Percentiles rank a stretch among this genome's conserved stretches.
Evolutionary conservation across 2,797 vertebrate species (phyloP).

Genomic region (Sebastes taczanowskii): DNA sequence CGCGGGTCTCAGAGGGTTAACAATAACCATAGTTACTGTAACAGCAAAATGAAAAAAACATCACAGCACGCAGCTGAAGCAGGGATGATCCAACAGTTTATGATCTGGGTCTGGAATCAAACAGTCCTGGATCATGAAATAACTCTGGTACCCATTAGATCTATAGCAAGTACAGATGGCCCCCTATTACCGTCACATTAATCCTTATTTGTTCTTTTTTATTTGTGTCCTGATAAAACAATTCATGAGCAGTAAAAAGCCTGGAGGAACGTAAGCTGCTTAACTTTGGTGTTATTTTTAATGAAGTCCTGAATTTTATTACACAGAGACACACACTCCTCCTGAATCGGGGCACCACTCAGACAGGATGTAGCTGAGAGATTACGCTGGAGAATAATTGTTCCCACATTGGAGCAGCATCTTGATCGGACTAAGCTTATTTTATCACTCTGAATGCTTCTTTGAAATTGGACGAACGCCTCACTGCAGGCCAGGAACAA

Average conservation of each 20-base stretch:
- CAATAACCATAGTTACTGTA: neutral
- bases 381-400: conserved; percentile 29
- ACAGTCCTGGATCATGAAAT: neutral
- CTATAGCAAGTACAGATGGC: neutral
- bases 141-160: neutral
- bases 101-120: neutral
- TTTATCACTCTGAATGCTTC: conserved; percentile 28
- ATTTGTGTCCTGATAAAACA: neutral
- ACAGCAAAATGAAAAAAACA: neutral
- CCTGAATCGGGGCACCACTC: conserved; percentile 12
- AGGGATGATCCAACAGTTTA: neutral
- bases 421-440: conserved; percentile 23
- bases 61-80: neutral
- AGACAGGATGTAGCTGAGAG: conserved; percentile 33
- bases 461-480: conserved; percentile 8
- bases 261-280: neutral
- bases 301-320: conserved; percentile 22
- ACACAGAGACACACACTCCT: conserved; percentile 1
- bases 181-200: neutral
- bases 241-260: conserved; percentile 10
- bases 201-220: conserved; percentile 5
- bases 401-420: conserved; percentile 46
- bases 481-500: conserved; percentile 35
- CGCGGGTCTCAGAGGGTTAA: neutral
- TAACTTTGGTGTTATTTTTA: conserved; percentile 1